Base-by-base conservation (phyloP, 2,888 invertebrate genomes). In the Xanthia icteritia region DNA sequence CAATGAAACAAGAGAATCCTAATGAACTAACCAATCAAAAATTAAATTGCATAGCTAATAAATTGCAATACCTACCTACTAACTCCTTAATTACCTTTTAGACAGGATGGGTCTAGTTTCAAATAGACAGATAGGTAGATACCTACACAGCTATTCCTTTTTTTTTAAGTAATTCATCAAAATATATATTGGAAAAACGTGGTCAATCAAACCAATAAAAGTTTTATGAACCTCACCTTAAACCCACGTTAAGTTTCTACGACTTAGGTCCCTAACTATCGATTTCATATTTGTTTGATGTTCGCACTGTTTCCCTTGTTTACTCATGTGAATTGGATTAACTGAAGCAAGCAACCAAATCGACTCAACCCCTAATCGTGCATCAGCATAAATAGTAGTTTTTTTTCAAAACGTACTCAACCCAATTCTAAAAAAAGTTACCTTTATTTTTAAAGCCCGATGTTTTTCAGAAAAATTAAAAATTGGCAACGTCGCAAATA, bases 11-110 rank as follows among this genome's bases (percentile, higher is more conserved):
- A 70, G 51, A 68, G 74, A 39, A 81, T 63, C 73, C 56, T 84
- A 78, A 87, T 87, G 73, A 84, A 78, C 76, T 42, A 74, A 66
- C 84, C 76, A 85, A 84, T 86, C 84, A 84, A 86, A 69, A 75
- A 64, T 68, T 79, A 74, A 85, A 82, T 81, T 75, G 36, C 45
- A 54, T 69, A 65, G n/a, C 42, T 81, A 73, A 51, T 79, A 65
- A 76, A 81, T 68, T 67, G 45, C 63, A 51, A 58, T 61, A 66
- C 27, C 20, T 65, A 71, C n/a, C n/a, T n/a, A n/a, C n/a, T n/a
- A n/a, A n/a, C 61, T 67, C 56, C 56, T 13, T 61, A 82, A 76
- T 74, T 64, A 78, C 36, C 56, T 58, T 67, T 73, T 36, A 48
- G 39, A 60, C 48, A 48, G 20, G 11, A 31, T 60, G 17, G 36